These are phyloP conservation scores for Metopia argyrocephala DNA, from an alignment of 2,888 invertebrate species.

Conservation along the genomic window DNA sequence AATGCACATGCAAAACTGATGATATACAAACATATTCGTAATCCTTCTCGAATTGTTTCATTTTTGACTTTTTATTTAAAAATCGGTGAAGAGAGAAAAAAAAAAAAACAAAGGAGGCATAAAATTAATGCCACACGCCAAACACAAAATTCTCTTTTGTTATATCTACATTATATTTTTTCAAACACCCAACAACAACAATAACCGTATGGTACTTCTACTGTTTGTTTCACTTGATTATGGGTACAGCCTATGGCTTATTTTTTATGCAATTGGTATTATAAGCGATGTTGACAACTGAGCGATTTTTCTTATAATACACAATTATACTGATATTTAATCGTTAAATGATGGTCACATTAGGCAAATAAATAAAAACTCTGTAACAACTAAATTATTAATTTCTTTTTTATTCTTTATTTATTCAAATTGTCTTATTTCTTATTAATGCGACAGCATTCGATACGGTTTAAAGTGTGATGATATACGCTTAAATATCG, in stretches of 20 bases:
- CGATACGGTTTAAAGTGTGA: too few relatives aligned
- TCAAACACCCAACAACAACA: not conserved
- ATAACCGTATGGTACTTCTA: too few relatives aligned
- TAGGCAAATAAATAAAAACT: too few relatives aligned
- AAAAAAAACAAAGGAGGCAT: constrained; percentile 24
- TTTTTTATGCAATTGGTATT: not conserved
- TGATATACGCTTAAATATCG: too few relatives aligned
- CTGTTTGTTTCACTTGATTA: too few relatives aligned
- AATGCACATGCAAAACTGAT: constrained; percentile 9
- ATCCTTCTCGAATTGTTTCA: constrained; percentile 65
- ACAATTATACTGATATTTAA: too few relatives aligned
- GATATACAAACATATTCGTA: constrained; percentile 45
- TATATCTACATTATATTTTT: constrained; percentile 29
- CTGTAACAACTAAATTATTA: too few relatives aligned
- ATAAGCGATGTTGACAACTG: constrained; percentile 6
- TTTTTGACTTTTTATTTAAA: constrained; percentile 59
- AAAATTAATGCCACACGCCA: constrained; percentile 56
- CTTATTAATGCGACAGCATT: too few relatives aligned
- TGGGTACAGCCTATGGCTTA: not conserved
- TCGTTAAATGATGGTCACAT: too few relatives aligned
- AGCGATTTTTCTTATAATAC: not conserved
- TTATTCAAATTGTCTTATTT: too few relatives aligned
- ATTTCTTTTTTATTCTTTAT: too few relatives aligned
- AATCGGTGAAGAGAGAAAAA: constrained; percentile 19
- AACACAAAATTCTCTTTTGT: constrained; percentile 14